phyloP scores from a whole-genome alignment of 2,113 vertebrate genomes.

The Misgurnus anguillicaudatus region DNA sequence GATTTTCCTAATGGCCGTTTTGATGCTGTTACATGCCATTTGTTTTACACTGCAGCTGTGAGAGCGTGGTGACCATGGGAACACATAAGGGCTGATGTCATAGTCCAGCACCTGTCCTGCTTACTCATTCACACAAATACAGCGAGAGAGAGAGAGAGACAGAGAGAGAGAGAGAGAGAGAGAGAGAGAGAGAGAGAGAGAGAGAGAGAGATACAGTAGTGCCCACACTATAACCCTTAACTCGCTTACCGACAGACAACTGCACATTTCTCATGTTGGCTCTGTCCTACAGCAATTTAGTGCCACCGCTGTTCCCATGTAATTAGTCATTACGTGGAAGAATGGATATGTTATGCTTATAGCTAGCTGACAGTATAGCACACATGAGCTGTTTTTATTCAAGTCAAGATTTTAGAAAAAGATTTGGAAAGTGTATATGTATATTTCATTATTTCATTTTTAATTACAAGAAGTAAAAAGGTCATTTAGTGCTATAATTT shows the following conservation, averaged over 20 bases:
- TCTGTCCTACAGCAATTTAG: conserved; percentile 31
- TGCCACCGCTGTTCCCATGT: conserved; percentile 27
- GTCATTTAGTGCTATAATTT: too few species aligned
- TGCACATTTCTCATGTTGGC: conserved; percentile 51
- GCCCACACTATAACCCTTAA: conserved; percentile 60
- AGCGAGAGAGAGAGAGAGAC: background rate
- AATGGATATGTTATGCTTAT: conserved; percentile 25
- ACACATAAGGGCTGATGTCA: conserved; percentile 66
- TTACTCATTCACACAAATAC: conserved; percentile 43
- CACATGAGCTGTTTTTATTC: too few species aligned
- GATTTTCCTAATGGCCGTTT: conserved; percentile 44
- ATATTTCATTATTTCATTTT: too few species aligned
- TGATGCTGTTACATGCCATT: conserved; percentile 45
- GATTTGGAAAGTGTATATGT: too few species aligned
- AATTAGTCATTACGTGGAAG: conserved; percentile 36
- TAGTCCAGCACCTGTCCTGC: conserved; percentile 70
- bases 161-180: background rate
- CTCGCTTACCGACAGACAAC: conserved; percentile 70
- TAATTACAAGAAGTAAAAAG: too few species aligned
- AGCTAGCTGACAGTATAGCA: too few species aligned
- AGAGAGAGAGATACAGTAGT: conserved; percentile 17
- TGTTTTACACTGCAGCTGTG: conserved; percentile 56
- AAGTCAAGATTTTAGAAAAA: too few species aligned
- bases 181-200: conserved; percentile 20
- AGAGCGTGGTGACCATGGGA: conserved; percentile 61